Evolutionary conservation across 1,140 invertebrate species (phyloP).

Genomic region (Ectropis grisescens): DNA sequence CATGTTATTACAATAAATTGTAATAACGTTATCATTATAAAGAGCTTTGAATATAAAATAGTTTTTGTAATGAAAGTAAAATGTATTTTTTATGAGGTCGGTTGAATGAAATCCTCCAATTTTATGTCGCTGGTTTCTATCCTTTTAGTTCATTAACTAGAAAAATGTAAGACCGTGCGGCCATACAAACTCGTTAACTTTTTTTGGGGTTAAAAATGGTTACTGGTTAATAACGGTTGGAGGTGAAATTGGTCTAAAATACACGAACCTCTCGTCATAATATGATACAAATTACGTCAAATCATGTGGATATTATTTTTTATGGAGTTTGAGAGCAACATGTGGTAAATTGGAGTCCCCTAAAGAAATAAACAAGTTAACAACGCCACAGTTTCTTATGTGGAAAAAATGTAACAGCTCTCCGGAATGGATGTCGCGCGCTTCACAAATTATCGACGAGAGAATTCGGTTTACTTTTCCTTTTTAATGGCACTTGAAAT

Average conservation of each 20-base stretch:
- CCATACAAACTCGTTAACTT: conserved; percentile 37
- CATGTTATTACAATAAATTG: too few relatives aligned
- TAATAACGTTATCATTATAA: too few relatives aligned
- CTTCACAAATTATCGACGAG: conserved; percentile 26
- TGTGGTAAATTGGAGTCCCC: conserved; percentile 59
- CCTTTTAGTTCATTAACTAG: conserved; percentile 16
- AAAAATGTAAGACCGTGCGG: conserved; percentile 15
- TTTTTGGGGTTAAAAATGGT: conserved; percentile 29
- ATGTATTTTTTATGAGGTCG: too few relatives aligned
- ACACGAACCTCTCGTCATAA: conserved; percentile 53
- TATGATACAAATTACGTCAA: conserved; percentile 50
- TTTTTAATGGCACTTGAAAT: too few relatives aligned
- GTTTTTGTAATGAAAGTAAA: too few relatives aligned
- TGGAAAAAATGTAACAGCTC: conserved; percentile 37
- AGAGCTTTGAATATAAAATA: too few relatives aligned
- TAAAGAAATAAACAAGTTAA: conserved; percentile 57
- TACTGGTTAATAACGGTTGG: conserved; percentile 44
- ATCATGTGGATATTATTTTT: conserved; percentile 60
- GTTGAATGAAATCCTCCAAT: conserved; percentile 1
- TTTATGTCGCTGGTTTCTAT: conserved; percentile 1
- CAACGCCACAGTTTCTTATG: conserved; percentile 29
- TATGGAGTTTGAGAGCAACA: conserved; percentile 34
- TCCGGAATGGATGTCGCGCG: conserved; percentile 28
- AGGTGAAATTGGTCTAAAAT: conserved; percentile 44
- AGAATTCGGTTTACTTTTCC: conserved; percentile 13